These are phyloP conservation scores for Epizoanthus stellaris DNA, from an alignment of 92 coral and sea anemone species.

Conservation along the genomic window DNA sequence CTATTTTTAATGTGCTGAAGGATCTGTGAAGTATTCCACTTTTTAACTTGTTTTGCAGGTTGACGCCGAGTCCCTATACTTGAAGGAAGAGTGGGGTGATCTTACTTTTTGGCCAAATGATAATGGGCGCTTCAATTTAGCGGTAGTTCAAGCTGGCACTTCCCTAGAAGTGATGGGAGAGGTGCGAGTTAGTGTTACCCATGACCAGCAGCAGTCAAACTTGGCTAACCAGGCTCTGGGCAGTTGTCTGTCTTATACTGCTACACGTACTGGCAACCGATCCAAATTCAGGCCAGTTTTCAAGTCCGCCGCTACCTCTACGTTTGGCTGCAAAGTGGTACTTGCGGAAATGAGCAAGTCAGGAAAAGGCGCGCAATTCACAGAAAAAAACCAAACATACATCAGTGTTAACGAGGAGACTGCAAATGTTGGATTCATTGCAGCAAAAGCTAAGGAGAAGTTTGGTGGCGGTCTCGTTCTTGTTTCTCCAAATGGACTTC, in stretches of 20 bases:
- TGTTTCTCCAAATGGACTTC: slow-evolving; percentile 42
- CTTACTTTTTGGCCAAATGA: slow-evolving; percentile 47
- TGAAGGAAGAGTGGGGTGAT: slow-evolving; percentile 65
- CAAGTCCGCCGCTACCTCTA: background rate
- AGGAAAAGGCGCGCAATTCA: slow-evolving; percentile 27
- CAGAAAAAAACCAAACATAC: slow-evolving; percentile 31
- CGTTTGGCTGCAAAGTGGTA: slow-evolving; percentile 12
- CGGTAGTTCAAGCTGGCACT: background rate
- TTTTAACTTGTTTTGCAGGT: too few relatives aligned
- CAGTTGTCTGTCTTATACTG: slow-evolving; percentile 35
- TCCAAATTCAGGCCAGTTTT: slow-evolving; percentile 17
- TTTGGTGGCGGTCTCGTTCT: background rate
- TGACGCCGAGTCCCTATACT: background rate
- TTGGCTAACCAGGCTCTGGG: background rate
- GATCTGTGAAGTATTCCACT: too few relatives aligned
- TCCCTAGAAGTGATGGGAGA: slow-evolving; percentile 28
- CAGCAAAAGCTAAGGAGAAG: slow-evolving; percentile 30
- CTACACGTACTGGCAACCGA: slow-evolving; percentile 25
- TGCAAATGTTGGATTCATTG: slow-evolving; percentile 24
- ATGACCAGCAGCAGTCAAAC: background rate
- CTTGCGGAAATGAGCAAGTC: slow-evolving; percentile 23
- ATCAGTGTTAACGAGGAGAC: slow-evolving; percentile 35
- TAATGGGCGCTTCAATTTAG: slow-evolving; percentile 34
- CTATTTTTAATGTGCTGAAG: too few relatives aligned
- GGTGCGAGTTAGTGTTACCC: background rate